Percentiles rank a stretch among this genome's conserved stretches.
Evolutionary conservation across 2,113 vertebrate species (phyloP).

Genomic region (Dicerorhinus sumatrensis): DNA sequence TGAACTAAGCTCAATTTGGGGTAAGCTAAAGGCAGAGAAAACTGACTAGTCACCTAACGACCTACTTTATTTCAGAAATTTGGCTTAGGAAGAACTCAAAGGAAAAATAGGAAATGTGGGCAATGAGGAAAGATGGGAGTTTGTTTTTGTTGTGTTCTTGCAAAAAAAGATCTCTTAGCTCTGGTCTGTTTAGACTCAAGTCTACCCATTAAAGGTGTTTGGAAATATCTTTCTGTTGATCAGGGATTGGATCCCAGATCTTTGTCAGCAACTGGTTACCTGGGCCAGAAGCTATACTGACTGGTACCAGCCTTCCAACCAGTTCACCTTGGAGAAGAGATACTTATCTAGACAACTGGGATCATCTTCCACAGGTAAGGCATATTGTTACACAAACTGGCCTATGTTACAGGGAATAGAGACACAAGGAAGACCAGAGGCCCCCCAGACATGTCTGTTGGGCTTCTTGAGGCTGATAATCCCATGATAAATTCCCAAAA

Average conservation of each 20-base stretch:
- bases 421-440: background rate
- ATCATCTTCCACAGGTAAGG: background rate
- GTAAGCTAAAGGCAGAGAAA: background rate
- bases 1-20: background rate
- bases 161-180: background rate
- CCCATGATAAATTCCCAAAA: background rate
- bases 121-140: background rate
- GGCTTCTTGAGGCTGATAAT: background rate
- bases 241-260: background rate
- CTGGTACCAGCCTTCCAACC: no score
- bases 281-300: background rate
- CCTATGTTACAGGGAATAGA: background rate
- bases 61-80: background rate
- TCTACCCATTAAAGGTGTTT: background rate
- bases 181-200: background rate
- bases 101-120: background rate
- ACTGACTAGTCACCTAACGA: background rate
- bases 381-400: background rate
- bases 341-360: background rate
- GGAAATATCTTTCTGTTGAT: background rate
- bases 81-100: background rate
- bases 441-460: background rate
- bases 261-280: background rate
- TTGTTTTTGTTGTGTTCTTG: background rate
- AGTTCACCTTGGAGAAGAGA: background rate